Evolutionary conservation across 2,888 invertebrate species (phyloP), one percentile per base, ranked within the genome.

Genomic region (Ochlodes sylvanus): DNA sequence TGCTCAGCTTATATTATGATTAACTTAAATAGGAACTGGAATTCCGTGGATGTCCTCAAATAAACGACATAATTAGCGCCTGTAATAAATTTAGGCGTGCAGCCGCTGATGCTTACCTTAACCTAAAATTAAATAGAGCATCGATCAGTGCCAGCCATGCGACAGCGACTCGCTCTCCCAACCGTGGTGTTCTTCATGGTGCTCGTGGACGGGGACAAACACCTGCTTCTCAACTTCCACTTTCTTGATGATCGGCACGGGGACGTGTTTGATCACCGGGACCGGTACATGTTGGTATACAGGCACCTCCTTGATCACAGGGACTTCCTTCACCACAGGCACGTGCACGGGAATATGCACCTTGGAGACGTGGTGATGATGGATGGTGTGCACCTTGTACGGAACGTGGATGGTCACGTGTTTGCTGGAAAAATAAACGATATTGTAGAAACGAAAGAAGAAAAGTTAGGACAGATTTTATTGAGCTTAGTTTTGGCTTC

Each of bases 331-430:
- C 15, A 90, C 81, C 0, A 93, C 92, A 0, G 91, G 91, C 6
- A 90, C 90, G 72, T 90, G 91, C 0, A 89, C 87, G 0, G 90
- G 90, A 0, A 87, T 84, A 60, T 85, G 89, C 0, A 92, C 86
- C 71, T 92, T 92, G n/a, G 84, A 83, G 2, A 92, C 92, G 83
- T 92, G 92, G 79, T 93, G 92, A 71, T 93, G 92, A 75, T 93
- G 92, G 75, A 92, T 80, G 1, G 92, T 93, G 77, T 92, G 92
- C 44, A 92, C 78, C 73, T 93, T 92, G 87, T 93, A 92, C 0
- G 92, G 92, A 0, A 93, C 92, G 82, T 93, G 92, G 81, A 93
- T 93, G 19, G 87, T 92, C 5, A 92, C 89, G 77, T 92, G 90
- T 72, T 92, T 92, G 80, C 89, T 89, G 80, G 66, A 72, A 77